These are phyloP conservation scores for Metacarcinus magister DNA, from an alignment of 2,888 invertebrate genomes.

Conservation along the genomic window DNA sequence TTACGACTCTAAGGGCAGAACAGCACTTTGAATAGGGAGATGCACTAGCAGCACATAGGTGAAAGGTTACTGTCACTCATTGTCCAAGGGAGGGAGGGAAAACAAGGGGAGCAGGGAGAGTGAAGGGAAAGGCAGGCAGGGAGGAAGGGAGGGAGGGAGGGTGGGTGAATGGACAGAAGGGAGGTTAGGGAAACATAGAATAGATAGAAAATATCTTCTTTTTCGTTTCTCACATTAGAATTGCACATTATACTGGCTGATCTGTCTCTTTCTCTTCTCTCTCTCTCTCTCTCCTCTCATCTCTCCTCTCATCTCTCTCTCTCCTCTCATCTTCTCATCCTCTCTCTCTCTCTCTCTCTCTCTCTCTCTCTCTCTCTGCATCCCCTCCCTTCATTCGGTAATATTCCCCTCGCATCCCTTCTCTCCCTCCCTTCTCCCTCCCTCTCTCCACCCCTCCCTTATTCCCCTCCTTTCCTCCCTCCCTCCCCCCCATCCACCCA, in stretches of 20 bases:
- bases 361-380: too few relatives aligned
- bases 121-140: neutral
- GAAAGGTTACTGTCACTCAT: conserved; percentile 12
- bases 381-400: conserved; percentile 4
- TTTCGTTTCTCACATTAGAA: neutral
- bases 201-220: neutral
- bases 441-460: neutral
- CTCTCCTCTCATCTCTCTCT: neutral
- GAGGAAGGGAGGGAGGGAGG: neutral
- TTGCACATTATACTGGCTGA: neutral
- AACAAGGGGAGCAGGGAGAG: neutral
- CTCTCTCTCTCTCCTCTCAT: neutral
- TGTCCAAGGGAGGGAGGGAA: neutral
- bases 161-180: neutral
- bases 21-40: neutral
- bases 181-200: neutral
- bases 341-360: too few relatives aligned
- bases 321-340: too few relatives aligned
- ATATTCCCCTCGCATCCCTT: neutral
- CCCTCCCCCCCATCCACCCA: neutral
- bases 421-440: neutral
- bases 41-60: neutral
- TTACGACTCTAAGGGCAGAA: too few relatives aligned
- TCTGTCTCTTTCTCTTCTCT: neutral
- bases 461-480: neutral